phyloP scores from a whole-genome alignment of 92 coral and sea anemone genomes.

The Epizoanthus scotinus region DNA sequence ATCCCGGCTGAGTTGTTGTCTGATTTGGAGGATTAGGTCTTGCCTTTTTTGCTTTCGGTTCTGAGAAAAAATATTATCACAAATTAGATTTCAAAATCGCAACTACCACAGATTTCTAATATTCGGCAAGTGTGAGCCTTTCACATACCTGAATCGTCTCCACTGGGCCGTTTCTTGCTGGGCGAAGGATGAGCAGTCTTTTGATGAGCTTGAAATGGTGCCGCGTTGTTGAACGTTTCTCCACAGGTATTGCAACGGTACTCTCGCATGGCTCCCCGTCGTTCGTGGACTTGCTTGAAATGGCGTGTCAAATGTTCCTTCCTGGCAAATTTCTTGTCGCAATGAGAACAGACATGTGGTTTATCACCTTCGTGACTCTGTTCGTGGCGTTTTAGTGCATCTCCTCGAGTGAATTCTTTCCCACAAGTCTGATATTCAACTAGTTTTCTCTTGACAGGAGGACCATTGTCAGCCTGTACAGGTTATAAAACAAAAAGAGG shows the following conservation, averaged over 20 bases:
- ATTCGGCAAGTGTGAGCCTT: no score
- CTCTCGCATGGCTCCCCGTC: constrained; percentile 4
- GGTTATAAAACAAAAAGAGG: no score
- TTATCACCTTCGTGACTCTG: constrained; percentile 12
- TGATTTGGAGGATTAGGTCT: constrained; percentile 18
- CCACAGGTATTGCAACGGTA: constrained; percentile 42
- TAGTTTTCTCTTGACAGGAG: no score
- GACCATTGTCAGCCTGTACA: no score
- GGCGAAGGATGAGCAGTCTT: neutral
- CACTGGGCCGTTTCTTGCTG: constrained; percentile 35
- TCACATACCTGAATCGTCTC: neutral
- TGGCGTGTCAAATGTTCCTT: constrained; percentile 19
- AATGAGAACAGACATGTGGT: constrained; percentile 5
- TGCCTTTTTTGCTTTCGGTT: neutral
- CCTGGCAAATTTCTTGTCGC: constrained; percentile 11
- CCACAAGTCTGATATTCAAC: no score
- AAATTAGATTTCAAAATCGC: neutral
- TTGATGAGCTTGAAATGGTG: constrained; percentile 47
- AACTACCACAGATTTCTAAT: neutral
- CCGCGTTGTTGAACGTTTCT: constrained; percentile 28
- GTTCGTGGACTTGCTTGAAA: constrained; percentile 30
- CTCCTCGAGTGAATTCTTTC: no score
- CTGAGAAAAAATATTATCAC: neutral
- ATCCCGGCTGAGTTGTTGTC: neutral
- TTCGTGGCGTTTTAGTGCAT: constrained; percentile 9